A percentile compares a stretch with the other conserved stretches of the same genome.
These are phyloP conservation scores for Sorex maritimensis DNA, from an alignment of 2,797 vertebrate genomes.

Conservation along the genomic window DNA sequence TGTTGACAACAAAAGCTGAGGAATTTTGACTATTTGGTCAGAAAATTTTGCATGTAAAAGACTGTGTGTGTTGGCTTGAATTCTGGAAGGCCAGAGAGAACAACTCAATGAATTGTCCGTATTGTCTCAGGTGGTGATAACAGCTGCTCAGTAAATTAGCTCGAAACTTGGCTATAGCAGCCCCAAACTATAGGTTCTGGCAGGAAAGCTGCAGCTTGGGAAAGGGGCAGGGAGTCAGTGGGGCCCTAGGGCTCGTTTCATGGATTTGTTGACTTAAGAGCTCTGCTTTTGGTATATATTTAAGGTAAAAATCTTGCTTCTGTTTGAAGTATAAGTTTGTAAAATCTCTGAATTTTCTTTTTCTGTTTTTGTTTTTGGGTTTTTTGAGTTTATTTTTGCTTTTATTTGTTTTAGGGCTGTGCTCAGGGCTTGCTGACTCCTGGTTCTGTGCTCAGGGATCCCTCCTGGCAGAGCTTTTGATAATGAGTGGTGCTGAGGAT, in stretches of 20 bases:
- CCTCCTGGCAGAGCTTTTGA: no score
- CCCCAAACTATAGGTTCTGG: not conserved
- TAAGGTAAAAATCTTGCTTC: not conserved
- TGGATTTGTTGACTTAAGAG: not conserved
- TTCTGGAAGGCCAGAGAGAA: not conserved
- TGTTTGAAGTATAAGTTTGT: not conserved
- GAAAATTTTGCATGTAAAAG: conserved; percentile 9
- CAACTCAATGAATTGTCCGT: not conserved
- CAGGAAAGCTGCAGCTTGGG: not conserved
- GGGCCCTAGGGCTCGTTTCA: not conserved
- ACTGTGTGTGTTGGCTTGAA: not conserved
- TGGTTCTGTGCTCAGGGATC: no score
- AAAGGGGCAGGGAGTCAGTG: not conserved
- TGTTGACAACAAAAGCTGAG: conserved; percentile 31
- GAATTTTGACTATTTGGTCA: conserved; percentile 29
- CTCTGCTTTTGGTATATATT: not conserved
- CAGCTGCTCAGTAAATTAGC: not conserved
- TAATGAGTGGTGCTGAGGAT: no score
- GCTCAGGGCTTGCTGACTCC: no score
- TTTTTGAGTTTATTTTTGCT: no score
- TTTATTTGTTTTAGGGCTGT: no score
- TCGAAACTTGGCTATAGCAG: not conserved
- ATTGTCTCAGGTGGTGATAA: not conserved
- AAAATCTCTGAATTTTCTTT: not conserved
- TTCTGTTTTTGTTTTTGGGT: no score